Evolutionary conservation across 2,888 invertebrate species (phyloP).

Genomic region (Netelia inedita): DNA sequence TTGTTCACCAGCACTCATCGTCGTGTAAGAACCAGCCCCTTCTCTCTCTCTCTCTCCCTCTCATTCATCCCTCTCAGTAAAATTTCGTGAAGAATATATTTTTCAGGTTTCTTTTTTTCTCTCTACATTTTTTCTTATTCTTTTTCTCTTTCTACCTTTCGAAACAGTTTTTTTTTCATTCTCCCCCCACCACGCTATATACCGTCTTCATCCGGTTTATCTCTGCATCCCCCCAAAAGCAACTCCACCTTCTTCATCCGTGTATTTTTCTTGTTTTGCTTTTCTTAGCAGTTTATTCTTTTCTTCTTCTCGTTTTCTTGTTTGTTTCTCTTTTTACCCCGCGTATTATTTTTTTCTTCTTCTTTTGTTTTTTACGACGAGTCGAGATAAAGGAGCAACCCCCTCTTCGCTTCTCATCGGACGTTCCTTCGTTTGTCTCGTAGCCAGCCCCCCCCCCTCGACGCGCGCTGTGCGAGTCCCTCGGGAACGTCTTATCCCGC

Average conservation of each 20-base stretch:
- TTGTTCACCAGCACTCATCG: conserved; percentile 36
- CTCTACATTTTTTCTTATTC: not conserved
- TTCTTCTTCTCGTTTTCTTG: conserved; percentile 30
- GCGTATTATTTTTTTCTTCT: conserved; percentile 20
- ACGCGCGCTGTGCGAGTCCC: conserved; percentile 35
- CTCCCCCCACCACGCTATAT: not conserved
- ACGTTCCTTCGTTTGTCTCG: conserved; percentile 18
- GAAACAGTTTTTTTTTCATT: conserved; percentile 6
- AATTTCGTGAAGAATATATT: conserved; percentile 74
- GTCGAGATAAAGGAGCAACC: conserved; percentile 63
- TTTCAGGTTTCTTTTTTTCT: not conserved
- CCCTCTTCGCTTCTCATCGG: conserved; percentile 41
- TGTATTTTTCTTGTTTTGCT: conserved; percentile 54
- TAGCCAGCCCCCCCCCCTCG: conserved; percentile 17
- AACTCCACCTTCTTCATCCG: conserved; percentile 38
- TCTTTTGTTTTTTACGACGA: conserved; percentile 34
- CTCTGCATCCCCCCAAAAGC: conserved; percentile 51
- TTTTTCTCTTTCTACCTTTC: not conserved
- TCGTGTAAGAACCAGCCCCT: conserved; percentile 58
- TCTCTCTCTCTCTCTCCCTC: conserved; percentile 69
- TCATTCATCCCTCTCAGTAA: conserved; percentile 73
- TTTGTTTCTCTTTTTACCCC: conserved; percentile 17
- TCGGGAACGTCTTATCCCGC: conserved; percentile 64
- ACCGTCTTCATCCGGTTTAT: conserved; percentile 56
- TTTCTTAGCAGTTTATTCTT: conserved; percentile 31